A percentile compares a stretch with the other conserved stretches of the same genome.
Evolutionary conservation across 2,113 vertebrate genomes (phyloP).

Genomic region (Oreotrochilus melanogaster): DNA sequence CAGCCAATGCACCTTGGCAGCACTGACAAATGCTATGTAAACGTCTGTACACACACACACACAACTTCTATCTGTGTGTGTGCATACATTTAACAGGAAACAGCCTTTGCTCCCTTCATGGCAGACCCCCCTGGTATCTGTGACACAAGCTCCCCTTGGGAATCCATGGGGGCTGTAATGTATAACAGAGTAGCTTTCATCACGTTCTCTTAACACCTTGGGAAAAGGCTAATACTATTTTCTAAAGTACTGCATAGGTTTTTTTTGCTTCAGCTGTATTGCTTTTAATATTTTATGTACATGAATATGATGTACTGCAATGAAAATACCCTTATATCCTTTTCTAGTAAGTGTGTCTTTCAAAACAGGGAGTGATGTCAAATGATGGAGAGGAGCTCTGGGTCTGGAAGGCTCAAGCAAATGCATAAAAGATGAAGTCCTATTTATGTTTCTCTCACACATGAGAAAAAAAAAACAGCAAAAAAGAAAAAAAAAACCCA

Average conservation of each 20-base stretch:
- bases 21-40: background rate
- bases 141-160: background rate
- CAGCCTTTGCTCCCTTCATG: background rate
- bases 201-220: background rate
- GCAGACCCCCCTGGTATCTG: background rate
- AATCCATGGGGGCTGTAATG: background rate
- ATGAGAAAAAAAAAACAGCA: background rate
- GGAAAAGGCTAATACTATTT: constrained; percentile 11
- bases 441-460: constrained; percentile 47
- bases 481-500: background rate
- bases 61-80: background rate
- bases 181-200: background rate
- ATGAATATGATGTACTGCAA: constrained; percentile 23
- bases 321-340: constrained; percentile 32
- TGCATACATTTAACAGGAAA: background rate
- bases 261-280: background rate
- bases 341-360: constrained; percentile 17
- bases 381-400: constrained; percentile 19
- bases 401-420: constrained; percentile 46
- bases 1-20: background rate
- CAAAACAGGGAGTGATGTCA: constrained; percentile 27
- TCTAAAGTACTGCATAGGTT: background rate
- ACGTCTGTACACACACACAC: background rate
- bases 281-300: constrained; percentile 55
- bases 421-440: constrained; percentile 63